Evolutionary conservation across 1,140 invertebrate species (phyloP).

Genomic region (Sycobia sp.): DNA sequence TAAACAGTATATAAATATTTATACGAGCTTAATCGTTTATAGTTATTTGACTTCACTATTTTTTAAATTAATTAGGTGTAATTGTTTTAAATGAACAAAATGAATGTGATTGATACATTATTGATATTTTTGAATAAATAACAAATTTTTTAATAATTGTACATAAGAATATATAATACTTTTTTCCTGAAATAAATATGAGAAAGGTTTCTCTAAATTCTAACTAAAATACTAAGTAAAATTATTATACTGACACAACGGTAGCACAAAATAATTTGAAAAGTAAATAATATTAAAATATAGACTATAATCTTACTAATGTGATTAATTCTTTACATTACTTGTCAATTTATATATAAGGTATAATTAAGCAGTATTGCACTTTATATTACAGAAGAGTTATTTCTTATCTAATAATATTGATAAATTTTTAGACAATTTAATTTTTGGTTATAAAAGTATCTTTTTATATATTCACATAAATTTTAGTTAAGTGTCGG

Average conservation of each 20-base stretch:
- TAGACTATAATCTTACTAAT: background rate
- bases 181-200: conserved; percentile 11
- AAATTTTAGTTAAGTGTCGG: conserved; percentile 13
- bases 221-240: too few relatives aligned
- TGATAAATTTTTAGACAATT: background rate
- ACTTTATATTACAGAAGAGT: conserved; percentile 4
- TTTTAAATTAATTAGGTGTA: background rate
- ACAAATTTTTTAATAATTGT: conserved; percentile 30
- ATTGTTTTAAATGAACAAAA: conserved; percentile 10
- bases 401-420: conserved; percentile 5
- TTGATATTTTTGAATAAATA: conserved; percentile 25
- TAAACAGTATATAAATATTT: background rate
- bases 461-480: too few relatives aligned
- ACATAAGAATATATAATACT: conserved; percentile 24
- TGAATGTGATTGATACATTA: conserved; percentile 12
- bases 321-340: background rate
- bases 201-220: conserved; percentile 14
- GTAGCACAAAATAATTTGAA: conserved; percentile 28
- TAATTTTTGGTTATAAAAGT: conserved; percentile 5
- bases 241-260: conserved; percentile 43
- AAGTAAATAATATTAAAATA: conserved; percentile 7
- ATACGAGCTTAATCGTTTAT: background rate
- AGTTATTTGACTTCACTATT: conserved; percentile 2
- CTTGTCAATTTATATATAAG: conserved; percentile 1
- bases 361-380: conserved; percentile 20